Evolutionary conservation across 2,797 vertebrate genomes (phyloP), one percentile per base, ranked within the genome.

Genomic region (Agapornis canus): DNA sequence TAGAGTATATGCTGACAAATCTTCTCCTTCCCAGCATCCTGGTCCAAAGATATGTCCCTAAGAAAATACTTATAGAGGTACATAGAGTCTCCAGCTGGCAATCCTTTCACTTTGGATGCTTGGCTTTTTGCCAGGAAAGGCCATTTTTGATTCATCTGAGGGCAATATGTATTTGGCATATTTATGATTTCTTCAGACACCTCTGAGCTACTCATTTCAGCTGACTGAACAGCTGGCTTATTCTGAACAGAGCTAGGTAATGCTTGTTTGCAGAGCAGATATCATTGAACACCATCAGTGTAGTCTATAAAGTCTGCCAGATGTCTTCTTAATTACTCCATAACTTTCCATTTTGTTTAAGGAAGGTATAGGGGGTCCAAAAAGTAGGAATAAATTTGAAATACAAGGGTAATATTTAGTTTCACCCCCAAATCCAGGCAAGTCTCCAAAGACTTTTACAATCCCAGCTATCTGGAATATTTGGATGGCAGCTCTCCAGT

Each of bases 141-240:
- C 19, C 27, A 57, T 71, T 93, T 82, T 90, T 73, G 29, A 66
- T 87, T 93, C n/a, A 80, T 90, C 40, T 85, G 71, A 87, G 81
- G 60, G 29, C 52, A 71, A 7, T 60, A 73, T 47, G 20, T 45
- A 27, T 84, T 89, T 92, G 66, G 77, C 0, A 0, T 90, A 56
- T 93, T 93, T 90, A 66, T 88, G 59, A 78, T 86, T 82, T 95
- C 64, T 92, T 95, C 78, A 91, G 75, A 68, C 32, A 69, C 17
- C 37, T 89, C 56, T 89, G 25, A 71, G n/a, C 65, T 92, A 71
- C 68, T 95, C 17, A 37, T 84, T 93, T 52, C 52, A 82, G 68
- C 89, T 95, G 84, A 76, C 64, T 37, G 51, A 87, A 68, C 47
- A 93, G 47, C 88, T 91, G 92, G 43, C n/a, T 93, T 77, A 20